Percentiles rank a stretch among this genome's conserved stretches.
Conservation (phyloP, 2,888 invertebrate genomes). For the Ephialtes manifestator region DNA sequence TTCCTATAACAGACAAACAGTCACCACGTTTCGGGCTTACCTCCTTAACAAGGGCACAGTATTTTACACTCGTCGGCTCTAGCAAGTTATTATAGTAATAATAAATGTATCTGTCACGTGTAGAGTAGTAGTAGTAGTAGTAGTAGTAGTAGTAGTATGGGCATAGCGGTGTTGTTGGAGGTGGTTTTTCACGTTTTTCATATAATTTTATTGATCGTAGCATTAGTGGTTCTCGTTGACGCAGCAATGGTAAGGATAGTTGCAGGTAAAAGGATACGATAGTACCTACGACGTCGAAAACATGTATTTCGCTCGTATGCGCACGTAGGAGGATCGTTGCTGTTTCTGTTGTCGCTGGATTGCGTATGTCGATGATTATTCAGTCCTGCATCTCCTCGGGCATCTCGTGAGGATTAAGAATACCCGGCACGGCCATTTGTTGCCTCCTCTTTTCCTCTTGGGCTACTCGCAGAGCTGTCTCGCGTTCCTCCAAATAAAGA, state of each 20-base stretch:
- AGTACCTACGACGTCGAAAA: constrained; percentile 79
- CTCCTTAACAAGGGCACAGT: constrained; percentile 83
- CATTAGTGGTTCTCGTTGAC: constrained; percentile 72
- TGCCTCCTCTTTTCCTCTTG: constrained; percentile 97
- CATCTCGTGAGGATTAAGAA: constrained; percentile 97
- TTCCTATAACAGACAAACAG: constrained; percentile 84
- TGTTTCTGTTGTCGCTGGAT: constrained; percentile 59
- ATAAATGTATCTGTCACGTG: constrained; percentile 69
- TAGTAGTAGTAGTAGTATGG: constrained; percentile 42
- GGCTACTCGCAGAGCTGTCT: constrained; percentile 94
- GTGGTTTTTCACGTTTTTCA: constrained; percentile 62
- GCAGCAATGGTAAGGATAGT: constrained; percentile 73
- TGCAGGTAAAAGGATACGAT: constrained; percentile 82
- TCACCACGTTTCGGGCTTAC: constrained; percentile 83
- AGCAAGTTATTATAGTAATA: constrained; percentile 59
- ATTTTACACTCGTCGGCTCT: constrained; percentile 81
- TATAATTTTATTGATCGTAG: constrained; percentile 55
- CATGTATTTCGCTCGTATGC: constrained; percentile 80
- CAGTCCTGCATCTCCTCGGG: constrained; percentile 98
- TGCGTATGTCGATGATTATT: constrained; percentile 77
- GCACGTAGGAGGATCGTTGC: constrained; percentile 77
- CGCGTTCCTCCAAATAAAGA: constrained; percentile 98
- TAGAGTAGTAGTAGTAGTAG: constrained; percentile 54
- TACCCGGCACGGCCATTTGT: constrained; percentile 98
- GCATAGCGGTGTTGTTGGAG: constrained; percentile 46